These are phyloP conservation scores for Orchestes rusci DNA, from an alignment of 2,888 invertebrate genomes.

Conservation along the genomic window DNA sequence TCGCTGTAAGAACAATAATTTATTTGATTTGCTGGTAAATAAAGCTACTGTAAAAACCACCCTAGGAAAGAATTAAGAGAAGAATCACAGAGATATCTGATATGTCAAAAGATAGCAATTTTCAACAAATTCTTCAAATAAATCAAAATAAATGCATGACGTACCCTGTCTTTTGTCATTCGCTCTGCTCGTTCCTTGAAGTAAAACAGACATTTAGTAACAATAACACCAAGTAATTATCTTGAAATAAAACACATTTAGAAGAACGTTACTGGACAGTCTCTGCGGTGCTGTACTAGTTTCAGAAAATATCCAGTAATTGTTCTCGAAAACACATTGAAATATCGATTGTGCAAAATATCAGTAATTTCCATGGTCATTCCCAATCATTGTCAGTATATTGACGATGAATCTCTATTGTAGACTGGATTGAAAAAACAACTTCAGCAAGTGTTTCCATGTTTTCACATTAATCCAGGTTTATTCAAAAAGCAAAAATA, in stretches of 20 bases:
- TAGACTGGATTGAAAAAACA: slow-evolving; percentile 5
- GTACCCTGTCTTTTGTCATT: slow-evolving; percentile 44
- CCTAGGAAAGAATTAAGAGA: too few relatives aligned
- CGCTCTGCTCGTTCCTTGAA: slow-evolving; percentile 44
- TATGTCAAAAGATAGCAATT: too few relatives aligned
- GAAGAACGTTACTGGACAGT: neutral
- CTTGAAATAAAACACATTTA: slow-evolving; percentile 16
- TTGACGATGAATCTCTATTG: slow-evolving; percentile 1
- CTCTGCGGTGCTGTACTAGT: too few relatives aligned
- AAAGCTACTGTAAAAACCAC: too few relatives aligned
- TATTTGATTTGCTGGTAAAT: neutral
- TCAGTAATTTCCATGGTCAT: slow-evolving; percentile 19
- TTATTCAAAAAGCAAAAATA: too few relatives aligned
- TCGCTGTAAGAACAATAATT: too few relatives aligned
- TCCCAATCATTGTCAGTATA: slow-evolving; percentile 17
- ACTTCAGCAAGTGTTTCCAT: too few relatives aligned
- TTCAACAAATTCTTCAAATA: too few relatives aligned
- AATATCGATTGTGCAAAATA: slow-evolving; percentile 19
- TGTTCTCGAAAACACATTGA: neutral
- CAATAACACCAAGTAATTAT: slow-evolving; percentile 26
- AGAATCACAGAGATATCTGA: too few relatives aligned
- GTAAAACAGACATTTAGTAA: slow-evolving; percentile 36
- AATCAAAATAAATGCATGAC: too few relatives aligned
- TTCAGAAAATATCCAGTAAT: too few relatives aligned
- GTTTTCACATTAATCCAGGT: too few relatives aligned